Evolutionary conservation across 2,888 invertebrate species (phyloP), one percentile per base, ranked within the genome.

Genomic region (Plutella xylostella): DNA sequence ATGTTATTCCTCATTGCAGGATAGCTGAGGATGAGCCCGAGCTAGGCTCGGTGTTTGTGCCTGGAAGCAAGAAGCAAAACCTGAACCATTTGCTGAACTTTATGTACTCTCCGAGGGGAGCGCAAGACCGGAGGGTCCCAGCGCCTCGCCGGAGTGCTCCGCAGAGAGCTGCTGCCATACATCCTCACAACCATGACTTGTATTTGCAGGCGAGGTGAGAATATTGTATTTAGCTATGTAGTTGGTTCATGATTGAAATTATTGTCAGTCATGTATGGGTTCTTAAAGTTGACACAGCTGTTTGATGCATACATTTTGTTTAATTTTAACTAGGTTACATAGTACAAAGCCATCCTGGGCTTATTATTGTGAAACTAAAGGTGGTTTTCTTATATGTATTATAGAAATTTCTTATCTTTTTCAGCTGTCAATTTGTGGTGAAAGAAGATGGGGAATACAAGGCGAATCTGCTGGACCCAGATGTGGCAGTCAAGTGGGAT

Each of bases 391-490:
- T n/a, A n/a, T n/a, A n/a, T n/a, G n/a, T n/a, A n/a, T n/a, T 19
- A 37, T 15, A 11, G 7, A 17, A 34, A 18, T 28, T 34, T 30
- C 40, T 35, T 45, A 33, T 42, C 46, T 46, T 45, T 68, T 71
- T 47, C 61, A 94, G 96, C 82, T 98, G 97, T 75, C 97, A 98
- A 82, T 98, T 98, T 88, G 91, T 98, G 64, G 95, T 98, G 52
- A 91, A 90, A 65, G 87, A 89, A 56, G 88, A 87, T 64, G 92
- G 90, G 43, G 92, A 96, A 72, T 95, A 94, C 69, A 85, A 88
- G 55, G 86, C 88, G 17, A 91, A 94, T 68, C 74, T 91, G 60
- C 86, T 88, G 55, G 92, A 96, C 75, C 96, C 97, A 25, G 97
- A 98, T 82, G 84, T 89, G 41, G 87, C 97, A 44, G 92, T 98